Base-by-base conservation (phyloP, 1,140 invertebrate species). In the Ips nitidus region DNA sequence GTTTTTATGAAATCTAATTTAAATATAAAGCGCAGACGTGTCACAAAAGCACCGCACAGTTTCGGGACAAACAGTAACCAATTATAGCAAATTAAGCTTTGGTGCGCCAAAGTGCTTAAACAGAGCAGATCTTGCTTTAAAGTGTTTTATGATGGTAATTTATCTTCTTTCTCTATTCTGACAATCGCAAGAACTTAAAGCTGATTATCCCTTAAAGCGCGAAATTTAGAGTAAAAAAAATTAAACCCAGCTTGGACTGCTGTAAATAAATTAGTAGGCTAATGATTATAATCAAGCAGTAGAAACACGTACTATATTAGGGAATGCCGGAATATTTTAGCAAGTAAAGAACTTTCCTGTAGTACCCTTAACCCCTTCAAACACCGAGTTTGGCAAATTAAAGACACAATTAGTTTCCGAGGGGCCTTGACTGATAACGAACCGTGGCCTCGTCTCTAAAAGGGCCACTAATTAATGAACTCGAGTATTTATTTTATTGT, bases 401-500 rank as follows among this genome's bases (percentile, higher is more conserved):
- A 69, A 62, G 67, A 69, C 52, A 63, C 67, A 69, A 69, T 69
- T 69, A 69, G 67, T 63, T 69, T 47, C 47, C 56, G 40, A 68
- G 67, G 56, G 59, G 59, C 52, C 59, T 63, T 61, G 67, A 61
- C 67, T 69, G 60, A 63, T 63, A 55, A 69, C 67, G 65, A 67
- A 69, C 59, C 66, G 66, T 66, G 47, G 66, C 50, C 57, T 41
- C 53, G 40, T n/a, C 41, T 61, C 41, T 68, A 68, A 68, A 68
- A 53, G 66, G 52, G 66, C 22, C 58, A 56, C 47, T 69, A 69
- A 69, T 69, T 69, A 69, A 69, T 69, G 67, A 57, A 62, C 67
- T 59, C 42, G 58, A 38, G 67, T 69, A 69, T 69, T 69, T 69
- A 63, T 69, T 69, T 69, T 58, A 69, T 69, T 69, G 67, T 69